Percentiles rank a stretch among this genome's conserved stretches.
Evolutionary conservation across 1,140 invertebrate species (phyloP).

Genomic region (Hesperophylax magnus): DNA sequence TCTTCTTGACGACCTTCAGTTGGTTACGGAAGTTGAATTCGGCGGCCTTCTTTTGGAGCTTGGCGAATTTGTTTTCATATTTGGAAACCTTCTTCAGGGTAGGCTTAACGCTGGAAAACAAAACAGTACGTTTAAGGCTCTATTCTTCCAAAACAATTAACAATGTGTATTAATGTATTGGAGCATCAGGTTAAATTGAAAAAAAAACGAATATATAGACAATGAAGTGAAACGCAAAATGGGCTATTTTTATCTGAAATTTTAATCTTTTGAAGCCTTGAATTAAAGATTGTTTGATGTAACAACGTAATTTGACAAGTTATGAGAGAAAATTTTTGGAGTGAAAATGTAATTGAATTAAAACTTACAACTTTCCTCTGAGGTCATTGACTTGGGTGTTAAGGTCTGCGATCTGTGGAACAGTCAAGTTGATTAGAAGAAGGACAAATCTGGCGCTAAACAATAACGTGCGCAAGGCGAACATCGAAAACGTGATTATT

Average conservation of each 20-base stretch:
- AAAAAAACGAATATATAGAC: too few relatives aligned
- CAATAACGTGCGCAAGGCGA: slow-evolving; percentile 54
- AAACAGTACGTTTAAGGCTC: not conserved
- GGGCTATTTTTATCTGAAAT: too few relatives aligned
- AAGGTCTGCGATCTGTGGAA: slow-evolving; percentile 93
- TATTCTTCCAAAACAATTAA: too few relatives aligned
- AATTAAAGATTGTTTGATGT: too few relatives aligned
- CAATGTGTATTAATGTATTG: too few relatives aligned
- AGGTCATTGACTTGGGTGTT: slow-evolving; percentile 99
- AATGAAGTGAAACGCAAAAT: too few relatives aligned
- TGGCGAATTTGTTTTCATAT: slow-evolving; percentile 99
- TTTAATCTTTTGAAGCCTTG: too few relatives aligned
- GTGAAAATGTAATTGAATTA: too few relatives aligned
- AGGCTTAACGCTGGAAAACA: slow-evolving; percentile 89
- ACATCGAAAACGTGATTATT: slow-evolving; percentile 45
- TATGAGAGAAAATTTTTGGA: too few relatives aligned
- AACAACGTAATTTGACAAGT: too few relatives aligned
- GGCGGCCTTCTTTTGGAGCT: slow-evolving; percentile 96
- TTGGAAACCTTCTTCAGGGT: slow-evolving; percentile 99
- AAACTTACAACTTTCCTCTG: slow-evolving; percentile 99
- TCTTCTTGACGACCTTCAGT: slow-evolving; percentile 98
- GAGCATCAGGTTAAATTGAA: too few relatives aligned
- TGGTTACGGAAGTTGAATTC: slow-evolving; percentile 99
- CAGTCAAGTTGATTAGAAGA: slow-evolving; percentile 26
- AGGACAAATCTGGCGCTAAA: slow-evolving; percentile 2